Conservation (phyloP, 1,140 invertebrate species). For the Drosophila ambigua region DNA sequence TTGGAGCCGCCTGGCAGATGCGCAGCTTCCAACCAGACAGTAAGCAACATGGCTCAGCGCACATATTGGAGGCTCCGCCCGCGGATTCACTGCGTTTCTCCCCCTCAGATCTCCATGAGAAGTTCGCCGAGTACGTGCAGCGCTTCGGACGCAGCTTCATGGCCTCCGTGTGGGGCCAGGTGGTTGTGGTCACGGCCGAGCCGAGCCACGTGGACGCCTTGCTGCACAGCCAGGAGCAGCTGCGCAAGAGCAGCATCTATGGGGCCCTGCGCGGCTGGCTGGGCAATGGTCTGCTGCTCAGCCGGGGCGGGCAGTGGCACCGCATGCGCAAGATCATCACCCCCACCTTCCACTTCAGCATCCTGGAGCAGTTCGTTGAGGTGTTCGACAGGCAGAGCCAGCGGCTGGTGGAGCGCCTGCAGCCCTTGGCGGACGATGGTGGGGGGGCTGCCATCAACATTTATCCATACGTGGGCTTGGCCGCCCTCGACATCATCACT, state of each 20-base stretch:
- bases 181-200: slow-evolving; percentile 83
- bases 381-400: slow-evolving; percentile 90
- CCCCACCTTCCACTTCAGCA: slow-evolving; percentile 92
- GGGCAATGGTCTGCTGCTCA: slow-evolving; percentile 87
- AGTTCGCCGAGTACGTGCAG: slow-evolving; percentile 62
- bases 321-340: slow-evolving; percentile 86
- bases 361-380: slow-evolving; percentile 90
- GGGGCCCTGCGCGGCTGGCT: slow-evolving; percentile 86
- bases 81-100: not conserved
- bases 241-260: slow-evolving; percentile 74
- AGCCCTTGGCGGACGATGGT: slow-evolving; percentile 67
- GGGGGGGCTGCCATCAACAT: slow-evolving; percentile 58
- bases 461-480: slow-evolving; percentile 51
- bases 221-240: slow-evolving; percentile 63
- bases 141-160: slow-evolving; percentile 86
- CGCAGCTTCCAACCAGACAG: slow-evolving; percentile 71
- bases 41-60: slow-evolving; percentile 27
- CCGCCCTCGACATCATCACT: slow-evolving; percentile 76
- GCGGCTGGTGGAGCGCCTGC: slow-evolving; percentile 87
- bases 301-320: slow-evolving; percentile 71
- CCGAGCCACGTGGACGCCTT: slow-evolving; percentile 58
- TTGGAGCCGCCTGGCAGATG: slow-evolving; percentile 65
- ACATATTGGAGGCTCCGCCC: too few species aligned
- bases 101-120: slow-evolving; percentile 58
- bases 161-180: slow-evolving; percentile 85